phyloP scores from a whole-genome alignment of 2,797 vertebrate species.

The Ciconia nigra region DNA sequence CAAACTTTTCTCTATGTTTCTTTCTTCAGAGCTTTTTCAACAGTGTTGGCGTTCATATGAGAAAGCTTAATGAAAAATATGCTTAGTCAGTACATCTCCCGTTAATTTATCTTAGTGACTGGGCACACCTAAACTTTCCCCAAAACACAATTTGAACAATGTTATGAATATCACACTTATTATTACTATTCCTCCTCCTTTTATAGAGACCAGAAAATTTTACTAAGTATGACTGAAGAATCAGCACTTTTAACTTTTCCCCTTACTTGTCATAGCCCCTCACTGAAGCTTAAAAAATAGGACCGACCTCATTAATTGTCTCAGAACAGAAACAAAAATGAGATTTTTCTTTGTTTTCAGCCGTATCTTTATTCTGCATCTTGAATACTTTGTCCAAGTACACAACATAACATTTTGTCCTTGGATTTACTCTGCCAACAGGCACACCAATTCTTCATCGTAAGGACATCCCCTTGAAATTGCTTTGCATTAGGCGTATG shows the following conservation, averaged over 20 bases:
- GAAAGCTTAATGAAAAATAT: not conserved
- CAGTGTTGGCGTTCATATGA: not conserved
- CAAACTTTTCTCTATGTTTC: not conserved
- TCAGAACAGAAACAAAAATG: not conserved
- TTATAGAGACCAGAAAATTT: not conserved
- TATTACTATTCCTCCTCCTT: not conserved
- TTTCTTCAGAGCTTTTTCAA: not conserved
- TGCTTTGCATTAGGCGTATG: not conserved
- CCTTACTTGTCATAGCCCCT: not conserved
- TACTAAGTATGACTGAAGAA: not conserved
- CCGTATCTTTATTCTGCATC: not conserved
- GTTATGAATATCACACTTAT: not conserved
- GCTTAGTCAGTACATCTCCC: not conserved
- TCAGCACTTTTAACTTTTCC: not conserved
- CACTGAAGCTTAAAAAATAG: not conserved
- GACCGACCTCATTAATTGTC: not conserved
- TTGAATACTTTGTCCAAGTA: not conserved
- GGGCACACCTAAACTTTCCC: not conserved
- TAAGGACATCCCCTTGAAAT: not conserved
- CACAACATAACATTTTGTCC: not conserved
- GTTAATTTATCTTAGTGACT: not conserved
- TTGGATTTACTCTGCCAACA: not conserved
- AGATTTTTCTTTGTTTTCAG: not conserved
- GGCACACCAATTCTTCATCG: not conserved
- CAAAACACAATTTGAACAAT: not conserved